Percentiles rank a stretch among this genome's conserved stretches.
phyloP scores from a whole-genome alignment of 2,113 vertebrate genomes.

The Lamprologus speciosus region DNA sequence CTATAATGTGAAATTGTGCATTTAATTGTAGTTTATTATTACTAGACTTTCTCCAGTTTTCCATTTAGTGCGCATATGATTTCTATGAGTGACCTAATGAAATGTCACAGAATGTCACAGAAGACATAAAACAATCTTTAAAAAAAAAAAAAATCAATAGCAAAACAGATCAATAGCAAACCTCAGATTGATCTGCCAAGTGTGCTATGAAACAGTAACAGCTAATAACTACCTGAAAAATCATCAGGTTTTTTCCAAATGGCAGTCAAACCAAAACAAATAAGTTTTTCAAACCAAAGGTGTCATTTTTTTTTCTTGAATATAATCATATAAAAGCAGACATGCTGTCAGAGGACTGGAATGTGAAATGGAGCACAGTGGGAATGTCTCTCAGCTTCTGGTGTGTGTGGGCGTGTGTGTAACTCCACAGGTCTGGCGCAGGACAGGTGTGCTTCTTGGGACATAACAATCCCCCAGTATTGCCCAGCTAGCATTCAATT shows the following conservation, averaged over 20 bases:
- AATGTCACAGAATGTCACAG: not conserved
- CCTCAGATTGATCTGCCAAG: not conserved
- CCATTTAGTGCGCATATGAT: not conserved
- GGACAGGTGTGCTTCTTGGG: slow-evolving; percentile 64
- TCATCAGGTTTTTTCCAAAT: not conserved
- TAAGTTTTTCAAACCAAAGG: slow-evolving; percentile 26
- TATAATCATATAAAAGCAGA: slow-evolving; percentile 71
- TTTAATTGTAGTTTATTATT: slow-evolving; percentile 30
- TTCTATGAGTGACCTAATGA: not conserved
- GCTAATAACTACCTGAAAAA: not conserved
- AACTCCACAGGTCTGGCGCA: slow-evolving; percentile 33
- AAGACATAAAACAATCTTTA: not conserved
- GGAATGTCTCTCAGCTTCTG: slow-evolving; percentile 51
- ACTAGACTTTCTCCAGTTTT: not conserved
- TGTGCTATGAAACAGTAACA: not conserved
- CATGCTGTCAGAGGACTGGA: slow-evolving; percentile 69
- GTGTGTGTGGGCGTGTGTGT: slow-evolving; percentile 3
- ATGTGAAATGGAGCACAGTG: slow-evolving; percentile 64
- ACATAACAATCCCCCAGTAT: slow-evolving; percentile 40
- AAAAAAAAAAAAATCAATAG: not conserved
- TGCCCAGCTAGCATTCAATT: slow-evolving; percentile 23
- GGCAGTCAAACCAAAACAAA: slow-evolving; percentile 31
- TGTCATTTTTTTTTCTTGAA: slow-evolving; percentile 45
- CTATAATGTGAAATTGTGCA: slow-evolving; percentile 23
- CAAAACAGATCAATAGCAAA: not conserved